These are phyloP conservation scores for Mactromeris polynyma DNA, from an alignment of 2,888 invertebrate genomes.

Conservation along the genomic window DNA sequence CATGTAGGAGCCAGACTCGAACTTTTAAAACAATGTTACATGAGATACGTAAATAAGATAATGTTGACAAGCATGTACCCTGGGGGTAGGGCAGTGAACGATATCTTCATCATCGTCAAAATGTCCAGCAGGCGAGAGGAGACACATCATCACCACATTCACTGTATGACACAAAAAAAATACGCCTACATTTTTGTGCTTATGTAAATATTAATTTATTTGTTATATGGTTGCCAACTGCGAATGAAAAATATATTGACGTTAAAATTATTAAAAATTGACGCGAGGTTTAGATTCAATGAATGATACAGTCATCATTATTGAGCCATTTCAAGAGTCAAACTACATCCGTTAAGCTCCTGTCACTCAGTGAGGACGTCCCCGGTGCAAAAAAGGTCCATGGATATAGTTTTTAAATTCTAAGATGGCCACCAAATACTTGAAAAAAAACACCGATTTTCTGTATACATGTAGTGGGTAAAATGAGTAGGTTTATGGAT, in stretches of 20 bases:
- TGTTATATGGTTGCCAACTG: neutral
- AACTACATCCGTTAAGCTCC: no score
- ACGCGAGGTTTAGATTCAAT: no score
- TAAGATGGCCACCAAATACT: no score
- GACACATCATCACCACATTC: neutral
- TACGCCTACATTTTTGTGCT: neutral
- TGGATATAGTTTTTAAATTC: no score
- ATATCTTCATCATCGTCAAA: slow-evolving; percentile 47
- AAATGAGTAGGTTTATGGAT: no score
- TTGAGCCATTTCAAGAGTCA: no score
- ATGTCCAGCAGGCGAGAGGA: slow-evolving; percentile 22
- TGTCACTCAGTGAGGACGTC: no score
- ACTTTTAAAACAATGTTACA: neutral
- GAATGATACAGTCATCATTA: no score
- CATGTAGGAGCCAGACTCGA: neutral
- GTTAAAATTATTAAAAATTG: no score
- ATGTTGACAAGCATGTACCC: slow-evolving; percentile 20
- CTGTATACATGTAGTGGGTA: no score
- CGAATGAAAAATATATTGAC: neutral
- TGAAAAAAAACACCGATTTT: no score
- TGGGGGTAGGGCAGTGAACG: slow-evolving; percentile 47
- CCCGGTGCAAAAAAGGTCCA: no score
- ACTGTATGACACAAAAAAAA: neutral
- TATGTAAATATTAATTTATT: neutral
- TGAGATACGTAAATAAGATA: slow-evolving; percentile 12